Conservation (phyloP, 2,113 vertebrate species). For the Balaeniceps rex region DNA sequence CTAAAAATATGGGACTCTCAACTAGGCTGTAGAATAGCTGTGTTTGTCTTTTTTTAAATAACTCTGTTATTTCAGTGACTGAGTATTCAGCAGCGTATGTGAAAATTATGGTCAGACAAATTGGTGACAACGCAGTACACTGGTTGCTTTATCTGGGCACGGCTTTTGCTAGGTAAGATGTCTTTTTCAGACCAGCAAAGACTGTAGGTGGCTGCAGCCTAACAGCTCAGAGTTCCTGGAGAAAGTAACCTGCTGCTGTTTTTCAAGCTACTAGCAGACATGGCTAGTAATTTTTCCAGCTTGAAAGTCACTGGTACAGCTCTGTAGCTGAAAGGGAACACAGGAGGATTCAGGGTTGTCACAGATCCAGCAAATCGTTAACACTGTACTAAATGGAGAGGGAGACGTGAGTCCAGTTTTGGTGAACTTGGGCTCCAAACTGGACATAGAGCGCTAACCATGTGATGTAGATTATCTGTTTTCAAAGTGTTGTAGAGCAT, state of each 20-base stretch:
- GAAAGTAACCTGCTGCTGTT: background rate
- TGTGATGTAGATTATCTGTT: conserved; percentile 18
- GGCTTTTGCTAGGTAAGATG: background rate
- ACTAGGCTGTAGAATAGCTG: background rate
- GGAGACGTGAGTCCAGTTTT: background rate
- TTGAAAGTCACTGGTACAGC: background rate
- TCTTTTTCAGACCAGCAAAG: background rate
- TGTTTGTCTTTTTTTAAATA: background rate
- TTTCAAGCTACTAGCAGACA: background rate
- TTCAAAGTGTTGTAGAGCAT: background rate
- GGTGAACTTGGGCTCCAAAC: background rate
- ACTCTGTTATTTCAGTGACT: background rate
- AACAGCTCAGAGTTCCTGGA: background rate
- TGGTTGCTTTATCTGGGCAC: background rate
- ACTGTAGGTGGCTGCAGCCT: background rate
- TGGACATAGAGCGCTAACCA: background rate
- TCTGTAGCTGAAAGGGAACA: background rate
- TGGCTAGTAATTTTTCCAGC: background rate
- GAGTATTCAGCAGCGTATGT: background rate
- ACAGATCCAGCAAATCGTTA: background rate
- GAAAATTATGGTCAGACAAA: background rate
- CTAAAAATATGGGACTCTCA: conserved; percentile 22
- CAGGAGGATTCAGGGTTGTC: background rate
- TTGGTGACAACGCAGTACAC: background rate
- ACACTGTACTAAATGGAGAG: background rate